Percentiles rank a stretch among this genome's conserved stretches.
phyloP scores from a whole-genome alignment of 2,797 vertebrate genomes.

The Sebastolobus altivelis region DNA sequence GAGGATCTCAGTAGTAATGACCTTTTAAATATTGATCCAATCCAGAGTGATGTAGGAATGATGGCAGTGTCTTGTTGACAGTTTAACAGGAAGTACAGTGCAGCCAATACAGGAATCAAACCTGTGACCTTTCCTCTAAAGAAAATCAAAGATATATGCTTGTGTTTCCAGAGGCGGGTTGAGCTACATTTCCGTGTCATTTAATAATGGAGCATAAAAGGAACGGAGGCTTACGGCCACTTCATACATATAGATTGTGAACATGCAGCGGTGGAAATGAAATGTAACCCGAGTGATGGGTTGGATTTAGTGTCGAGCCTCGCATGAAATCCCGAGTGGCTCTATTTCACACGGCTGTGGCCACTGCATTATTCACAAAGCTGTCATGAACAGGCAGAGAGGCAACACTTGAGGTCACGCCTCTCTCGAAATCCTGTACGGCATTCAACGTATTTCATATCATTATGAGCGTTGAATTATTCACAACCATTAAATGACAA shows the following conservation, averaged over 20 bases:
- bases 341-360: constrained; percentile 1
- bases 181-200: not conserved
- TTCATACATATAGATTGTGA: constrained; percentile 1
- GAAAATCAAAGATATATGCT: not conserved
- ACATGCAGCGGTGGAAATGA: not conserved
- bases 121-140: not conserved
- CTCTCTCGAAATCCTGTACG: not conserved
- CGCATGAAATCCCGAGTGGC: constrained; percentile 17
- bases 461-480: constrained; percentile 42
- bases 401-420: not conserved
- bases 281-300: constrained; percentile 16
- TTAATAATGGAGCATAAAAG: constrained; percentile 22
- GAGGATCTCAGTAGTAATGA: not conserved
- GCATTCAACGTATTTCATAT: not conserved
- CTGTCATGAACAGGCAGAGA: constrained; percentile 14
- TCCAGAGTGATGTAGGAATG: not conserved
- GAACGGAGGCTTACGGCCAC: not conserved
- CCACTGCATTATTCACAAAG: constrained; percentile 53
- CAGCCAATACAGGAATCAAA: not conserved
- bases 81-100: not conserved
- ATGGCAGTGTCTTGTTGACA: not conserved
- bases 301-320: constrained; percentile 24
- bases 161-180: not conserved
- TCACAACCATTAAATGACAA: constrained; percentile 28
- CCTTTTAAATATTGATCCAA: not conserved